These are phyloP conservation scores for Muntiacus reevesi DNA, from an alignment of 2,113 vertebrate species.

Conservation along the genomic window DNA sequence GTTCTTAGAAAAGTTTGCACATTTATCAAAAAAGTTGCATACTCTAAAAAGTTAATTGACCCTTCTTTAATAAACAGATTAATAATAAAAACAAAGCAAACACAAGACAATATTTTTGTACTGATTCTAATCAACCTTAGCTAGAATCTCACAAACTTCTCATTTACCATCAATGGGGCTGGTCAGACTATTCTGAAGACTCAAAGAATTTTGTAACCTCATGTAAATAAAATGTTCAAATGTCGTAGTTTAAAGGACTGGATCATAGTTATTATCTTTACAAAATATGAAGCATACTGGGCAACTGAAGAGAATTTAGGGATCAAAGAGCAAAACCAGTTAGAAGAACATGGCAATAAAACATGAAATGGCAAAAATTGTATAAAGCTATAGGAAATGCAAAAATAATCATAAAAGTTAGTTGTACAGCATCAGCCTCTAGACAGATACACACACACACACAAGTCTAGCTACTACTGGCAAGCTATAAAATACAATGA, in stretches of 20 bases:
- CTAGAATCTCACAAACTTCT: not conserved
- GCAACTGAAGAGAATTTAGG: not conserved
- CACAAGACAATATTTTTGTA: not conserved
- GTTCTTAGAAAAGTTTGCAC: not conserved
- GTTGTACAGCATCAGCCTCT: not conserved
- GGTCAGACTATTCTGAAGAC: not conserved
- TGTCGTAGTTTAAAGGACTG: not conserved
- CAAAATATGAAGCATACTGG: not conserved
- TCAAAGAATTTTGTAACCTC: not conserved
- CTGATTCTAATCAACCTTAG: not conserved
- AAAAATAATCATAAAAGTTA: not conserved
- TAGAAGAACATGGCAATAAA: not conserved
- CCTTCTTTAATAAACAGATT: not conserved
- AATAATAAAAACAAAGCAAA: not conserved
- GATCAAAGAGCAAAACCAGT: not conserved
- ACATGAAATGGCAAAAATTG: not conserved
- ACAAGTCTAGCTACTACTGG: not conserved
- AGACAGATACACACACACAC: not conserved
- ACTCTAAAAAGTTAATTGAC: not conserved
- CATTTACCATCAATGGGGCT: not conserved
- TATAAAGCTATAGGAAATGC: not conserved
- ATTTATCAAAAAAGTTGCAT: not conserved
- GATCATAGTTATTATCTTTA: not conserved
- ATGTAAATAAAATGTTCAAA: not conserved
- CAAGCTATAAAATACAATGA: constrained; percentile 39